These are phyloP conservation scores for Lingula anatina DNA, from an alignment of 2,888 invertebrate species.

Conservation along the genomic window DNA sequence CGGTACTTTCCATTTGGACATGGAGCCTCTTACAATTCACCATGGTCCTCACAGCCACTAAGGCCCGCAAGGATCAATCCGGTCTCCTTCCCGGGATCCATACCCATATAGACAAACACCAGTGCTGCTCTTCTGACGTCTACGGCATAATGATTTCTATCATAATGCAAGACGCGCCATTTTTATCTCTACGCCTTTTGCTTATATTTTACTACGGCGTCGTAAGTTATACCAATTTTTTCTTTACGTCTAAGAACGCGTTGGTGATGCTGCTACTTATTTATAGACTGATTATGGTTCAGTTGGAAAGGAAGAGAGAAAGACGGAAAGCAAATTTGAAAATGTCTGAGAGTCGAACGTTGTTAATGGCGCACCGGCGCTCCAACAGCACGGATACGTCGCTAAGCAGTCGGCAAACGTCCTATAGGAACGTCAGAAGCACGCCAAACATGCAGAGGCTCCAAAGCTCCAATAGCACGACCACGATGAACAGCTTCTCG, in stretches of 20 bases:
- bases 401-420: no score
- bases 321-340: no score
- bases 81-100: conserved; percentile 52
- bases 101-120: neutral
- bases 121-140: conserved; percentile 80
- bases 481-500: no score
- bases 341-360: no score
- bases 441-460: no score
- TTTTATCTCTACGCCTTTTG: conserved; percentile 73
- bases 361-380: no score
- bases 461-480: no score
- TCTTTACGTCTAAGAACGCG: conserved; percentile 90
- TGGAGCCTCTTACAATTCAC: conserved; percentile 93
- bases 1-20: conserved; percentile 85
- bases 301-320: conserved; percentile 17
- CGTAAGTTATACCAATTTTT: conserved; percentile 92
- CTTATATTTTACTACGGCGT: conserved; percentile 84
- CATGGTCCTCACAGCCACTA: conserved; percentile 82
- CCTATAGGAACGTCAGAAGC: no score
- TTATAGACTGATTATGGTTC: conserved; percentile 63
- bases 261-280: conserved; percentile 81
- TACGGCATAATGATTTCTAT: conserved; percentile 81
- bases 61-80: conserved; percentile 41
- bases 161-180: conserved; percentile 77
- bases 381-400: no score